Base-by-base conservation (phyloP, 2,113 vertebrate species). In the Megaceryle maxima region DNA sequence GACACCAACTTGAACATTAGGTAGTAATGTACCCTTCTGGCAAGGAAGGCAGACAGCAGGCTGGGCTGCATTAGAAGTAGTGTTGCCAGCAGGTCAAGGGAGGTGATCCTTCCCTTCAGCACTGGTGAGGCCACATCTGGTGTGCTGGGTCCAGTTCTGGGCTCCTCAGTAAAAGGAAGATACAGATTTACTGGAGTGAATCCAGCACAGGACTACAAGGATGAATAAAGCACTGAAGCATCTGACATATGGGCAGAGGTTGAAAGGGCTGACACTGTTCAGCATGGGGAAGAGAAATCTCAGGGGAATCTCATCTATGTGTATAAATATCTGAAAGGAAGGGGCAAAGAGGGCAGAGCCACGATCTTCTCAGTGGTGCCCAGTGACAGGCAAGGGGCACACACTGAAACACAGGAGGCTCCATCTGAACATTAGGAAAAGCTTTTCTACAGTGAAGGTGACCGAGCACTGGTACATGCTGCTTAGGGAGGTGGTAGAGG, bases 301-400 rank as follows among this genome's bases (percentile, higher is more conserved):
- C 0, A 0, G 7, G 10, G 26, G 37, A 57, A 77, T 16, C 10
- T 39, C 20, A 48, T 20, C 56, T 16, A 11, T 35, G 5, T 26
- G 11, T 31, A 73, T 9, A 74, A 83, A 80, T 17, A 76, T 22
- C 44, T 62, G 22, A 87, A 62, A 29, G 59, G 17, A 35, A 9
- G 11, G 8, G 57, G 13, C 28, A 80, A 83, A 90, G 44, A 88
- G 28, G 37, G 12, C 14, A 59, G 46, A 88, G 24, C 7, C 53
- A 76, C 62, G 10, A 67, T 50, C 24, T 55, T 39, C 62, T 41
- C 72, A 59, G 53, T 18, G 33, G 35, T n/a, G 26, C 17, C 16
- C 56, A 28, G 41, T 50, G 79, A 78, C 33, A 75, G 46, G 33
- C 55, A 76, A 21, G 5, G 31, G 29, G 28, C 31, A 50, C 51